phyloP scores from a whole-genome alignment of 92 coral and sea anemone genomes.

The Parazoanthus swiftii region DNA sequence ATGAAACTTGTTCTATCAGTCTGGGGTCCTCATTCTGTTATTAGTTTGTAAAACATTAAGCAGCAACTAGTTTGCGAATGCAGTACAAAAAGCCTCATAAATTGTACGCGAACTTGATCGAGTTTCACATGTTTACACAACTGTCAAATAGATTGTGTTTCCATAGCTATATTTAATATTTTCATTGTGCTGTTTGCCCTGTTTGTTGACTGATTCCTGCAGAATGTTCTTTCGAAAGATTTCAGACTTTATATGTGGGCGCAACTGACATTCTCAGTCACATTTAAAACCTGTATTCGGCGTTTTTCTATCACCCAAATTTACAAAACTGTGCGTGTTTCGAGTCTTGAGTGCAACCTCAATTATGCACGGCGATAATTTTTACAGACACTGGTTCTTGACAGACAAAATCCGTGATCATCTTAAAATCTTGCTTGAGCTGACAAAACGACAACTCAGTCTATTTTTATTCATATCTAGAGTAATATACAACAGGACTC shows the following conservation, averaged over 20 bases:
- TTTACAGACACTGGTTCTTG: slow-evolving; percentile 1
- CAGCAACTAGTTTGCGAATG: slow-evolving; percentile 1
- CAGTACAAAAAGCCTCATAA: slow-evolving; percentile 10
- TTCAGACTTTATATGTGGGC: neutral
- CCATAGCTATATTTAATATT: neutral
- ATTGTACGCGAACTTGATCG: neutral
- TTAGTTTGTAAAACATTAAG: neutral
- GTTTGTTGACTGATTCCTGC: slow-evolving; percentile 14
- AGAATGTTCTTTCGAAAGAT: neutral
- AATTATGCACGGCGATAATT: neutral
- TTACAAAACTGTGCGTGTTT: slow-evolving; percentile 1
- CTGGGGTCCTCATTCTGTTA: neutral
- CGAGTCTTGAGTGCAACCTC: slow-evolving; percentile 10
- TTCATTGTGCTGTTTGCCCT: neutral
- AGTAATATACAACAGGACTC: slow-evolving; percentile 3
- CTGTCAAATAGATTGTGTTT: neutral
- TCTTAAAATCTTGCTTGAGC: neutral
- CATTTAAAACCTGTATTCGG: slow-evolving; percentile 1
- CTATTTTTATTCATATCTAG: slow-evolving; percentile 7
- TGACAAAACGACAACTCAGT: slow-evolving; percentile 14
- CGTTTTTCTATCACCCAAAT: slow-evolving; percentile 13
- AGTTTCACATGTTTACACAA: neutral
- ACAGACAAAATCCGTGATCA: neutral
- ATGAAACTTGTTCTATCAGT: neutral
- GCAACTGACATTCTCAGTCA: neutral